A percentile compares a stretch with the other conserved stretches of the same genome.
Evolutionary conservation across 2,888 invertebrate species (phyloP).

Genomic region (Cylindroiulus punctatus): DNA sequence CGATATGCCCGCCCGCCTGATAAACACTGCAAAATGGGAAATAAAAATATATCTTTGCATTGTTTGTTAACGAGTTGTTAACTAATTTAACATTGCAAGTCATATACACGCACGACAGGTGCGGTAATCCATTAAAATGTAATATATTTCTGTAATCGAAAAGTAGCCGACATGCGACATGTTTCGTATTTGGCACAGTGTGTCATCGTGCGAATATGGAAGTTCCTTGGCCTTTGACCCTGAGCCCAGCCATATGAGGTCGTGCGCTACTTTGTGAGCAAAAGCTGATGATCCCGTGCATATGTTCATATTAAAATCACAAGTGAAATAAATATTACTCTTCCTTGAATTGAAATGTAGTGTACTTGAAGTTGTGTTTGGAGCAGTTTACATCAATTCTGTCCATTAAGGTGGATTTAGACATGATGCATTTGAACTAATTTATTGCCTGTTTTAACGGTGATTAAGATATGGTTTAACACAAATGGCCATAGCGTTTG

Average conservation of each 20-base stretch:
- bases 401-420: background rate
- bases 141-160: background rate
- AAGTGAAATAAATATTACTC: too few relatives aligned
- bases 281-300: background rate
- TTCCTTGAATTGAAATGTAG: too few relatives aligned
- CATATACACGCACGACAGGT: background rate
- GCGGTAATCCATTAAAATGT: background rate
- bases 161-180: background rate
- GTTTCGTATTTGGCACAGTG: background rate
- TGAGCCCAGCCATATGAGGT: background rate
- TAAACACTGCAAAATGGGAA: background rate
- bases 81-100: background rate
- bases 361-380: too few relatives aligned
- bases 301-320: background rate
- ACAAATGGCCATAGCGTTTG: background rate
- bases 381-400: background rate
- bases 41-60: background rate
- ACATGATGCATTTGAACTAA: background rate
- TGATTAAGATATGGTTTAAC: background rate
- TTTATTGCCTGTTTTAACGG: background rate
- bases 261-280: background rate
- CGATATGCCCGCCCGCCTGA: background rate
- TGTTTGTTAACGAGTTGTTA: slow-evolving; percentile 20
- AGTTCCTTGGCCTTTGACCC: slow-evolving; percentile 10
- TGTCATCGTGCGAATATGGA: background rate